Evolutionary conservation across 2,888 invertebrate genomes (phyloP), one percentile per base, ranked within the genome.

Genomic region (Cephus pulcher): DNA sequence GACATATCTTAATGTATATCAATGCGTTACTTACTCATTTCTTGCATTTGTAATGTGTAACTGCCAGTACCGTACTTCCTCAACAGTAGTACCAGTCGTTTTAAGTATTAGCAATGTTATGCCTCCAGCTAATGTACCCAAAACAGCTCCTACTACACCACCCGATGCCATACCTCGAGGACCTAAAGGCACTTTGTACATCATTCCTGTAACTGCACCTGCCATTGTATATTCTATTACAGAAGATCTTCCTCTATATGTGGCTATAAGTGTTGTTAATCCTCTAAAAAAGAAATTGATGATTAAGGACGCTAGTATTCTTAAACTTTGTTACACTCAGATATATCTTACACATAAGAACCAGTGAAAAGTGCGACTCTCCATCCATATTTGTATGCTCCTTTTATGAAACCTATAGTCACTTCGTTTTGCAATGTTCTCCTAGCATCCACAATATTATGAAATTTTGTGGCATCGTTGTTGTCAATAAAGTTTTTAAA

Each of bases 381-480:
- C 95, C 95, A 95, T 4, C 95, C 95, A 94, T 95, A 95, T 84
- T 92, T 93, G 30, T 93, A 93, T 0, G 95, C 96, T n/a, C 96
- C 96, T 91, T 93, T 95, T 0, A 94, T 94, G 92, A 97, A 96
- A 82, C 93, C 94, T 32, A 95, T 75, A 0, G 94, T 95, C 1
- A 96, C 95, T 89, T 93, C 92, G 88, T 96, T 95, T 92, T 96
- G 96, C 30, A 97, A 89, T 86, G 93, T 93, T 93, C 94, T 94
- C 95, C 96, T 95, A 4, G 96, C 96, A 76, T 96, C 94, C 11
- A 94, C 89, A 81, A 95, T 95, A 76, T 93, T 93, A 75, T 91
- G 92, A 89, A 95, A 96, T 75, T 93, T 93, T 4, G 96, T 95
- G 12, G 96, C 96, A 92, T 96, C 94, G 91, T 96, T 96, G 82